Evolutionary conservation across 1,140 invertebrate genomes (phyloP), one percentile per base, ranked within the genome.

Genomic region (Drosophila leontia): DNA sequence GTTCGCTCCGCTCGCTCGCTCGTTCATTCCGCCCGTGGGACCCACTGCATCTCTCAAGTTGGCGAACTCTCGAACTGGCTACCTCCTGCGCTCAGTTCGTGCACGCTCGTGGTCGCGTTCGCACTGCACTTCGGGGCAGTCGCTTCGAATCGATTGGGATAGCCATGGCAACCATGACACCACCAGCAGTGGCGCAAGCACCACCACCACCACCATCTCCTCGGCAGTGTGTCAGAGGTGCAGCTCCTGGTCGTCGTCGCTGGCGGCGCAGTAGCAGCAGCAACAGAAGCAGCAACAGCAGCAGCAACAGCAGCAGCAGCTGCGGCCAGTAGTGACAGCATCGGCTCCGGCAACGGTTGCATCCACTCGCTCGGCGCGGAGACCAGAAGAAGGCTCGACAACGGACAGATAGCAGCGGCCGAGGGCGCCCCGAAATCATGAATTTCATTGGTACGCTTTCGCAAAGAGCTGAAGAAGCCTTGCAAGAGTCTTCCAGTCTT

Each of bases 381-480:
- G 69, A 58, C 63, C 58, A 78, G 47, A 75, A 74, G 42, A 78
- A 80, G 47, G 76, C 82, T 70, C 61, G 69, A 85, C 60, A 68
- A 84, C 85, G 91, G 91, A 86, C 80, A 92, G 92, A 84, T 92
- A 92, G 92, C 91, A 85, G 78, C 79, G 78, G 91, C 79, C 90
- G 68, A 88, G 82, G 81, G 91, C 91, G 91, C 88, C 92, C 78
- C 76, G 80, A 90, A 92, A 91, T 90, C 70, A 92, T 92, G 92
- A 92, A 92, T 92, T 92, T 92, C 91, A 92, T 92, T 91, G 92
- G 92, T 92, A 92, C 83, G 91, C 41, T 48, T 67, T 55, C 19
- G 51, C 50, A 53, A 29, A 35, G 50, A 53, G 50, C 51, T 53
- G 32, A 35, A 35, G 41, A 26, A 41, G 48, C 50, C 13, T 26